Percentiles rank a stretch among this genome's conserved stretches.
phyloP scores from a whole-genome alignment of 2,797 vertebrate species.

The Spinus pinus region DNA sequence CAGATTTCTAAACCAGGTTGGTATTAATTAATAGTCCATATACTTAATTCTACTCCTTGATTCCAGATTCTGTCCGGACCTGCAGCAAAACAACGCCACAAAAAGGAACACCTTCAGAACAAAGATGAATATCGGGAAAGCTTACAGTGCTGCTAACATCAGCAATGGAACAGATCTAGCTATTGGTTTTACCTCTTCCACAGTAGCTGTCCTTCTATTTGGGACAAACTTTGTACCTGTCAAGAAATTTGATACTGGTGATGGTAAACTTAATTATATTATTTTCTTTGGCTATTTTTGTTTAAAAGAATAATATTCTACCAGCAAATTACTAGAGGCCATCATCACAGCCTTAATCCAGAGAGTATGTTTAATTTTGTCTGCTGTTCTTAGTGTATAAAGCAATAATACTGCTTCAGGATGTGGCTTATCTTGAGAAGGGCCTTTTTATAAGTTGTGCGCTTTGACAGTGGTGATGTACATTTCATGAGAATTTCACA shows the following conservation, averaged over 20 bases:
- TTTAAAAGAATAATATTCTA: not conserved
- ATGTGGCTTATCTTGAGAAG: not conserved
- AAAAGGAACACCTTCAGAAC: not conserved
- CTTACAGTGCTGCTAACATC: not conserved
- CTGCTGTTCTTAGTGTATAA: not conserved
- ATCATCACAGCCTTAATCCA: not conserved
- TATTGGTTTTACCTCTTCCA: slow-evolving; percentile 80
- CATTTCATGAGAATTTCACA: not conserved
- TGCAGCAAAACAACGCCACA: not conserved
- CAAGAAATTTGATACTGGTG: slow-evolving; percentile 87
- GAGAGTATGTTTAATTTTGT: not conserved
- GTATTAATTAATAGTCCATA: not conserved
- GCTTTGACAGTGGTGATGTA: not conserved
- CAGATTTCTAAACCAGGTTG: not conserved
- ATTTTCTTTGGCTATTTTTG: not conserved
- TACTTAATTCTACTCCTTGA: not conserved
- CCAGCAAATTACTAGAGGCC: not conserved
- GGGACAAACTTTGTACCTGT: slow-evolving; percentile 89
- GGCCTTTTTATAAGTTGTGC: not conserved
- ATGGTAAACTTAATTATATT: slow-evolving; percentile 78
- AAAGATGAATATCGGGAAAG: not conserved
- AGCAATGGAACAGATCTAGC: slow-evolving; percentile 68
- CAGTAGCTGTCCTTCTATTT: slow-evolving; percentile 81
- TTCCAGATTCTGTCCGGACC: slow-evolving; percentile 32
- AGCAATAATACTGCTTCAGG: not conserved